Base-by-base conservation (phyloP, 2,113 vertebrate species). In the Centropristis striata region DNA sequence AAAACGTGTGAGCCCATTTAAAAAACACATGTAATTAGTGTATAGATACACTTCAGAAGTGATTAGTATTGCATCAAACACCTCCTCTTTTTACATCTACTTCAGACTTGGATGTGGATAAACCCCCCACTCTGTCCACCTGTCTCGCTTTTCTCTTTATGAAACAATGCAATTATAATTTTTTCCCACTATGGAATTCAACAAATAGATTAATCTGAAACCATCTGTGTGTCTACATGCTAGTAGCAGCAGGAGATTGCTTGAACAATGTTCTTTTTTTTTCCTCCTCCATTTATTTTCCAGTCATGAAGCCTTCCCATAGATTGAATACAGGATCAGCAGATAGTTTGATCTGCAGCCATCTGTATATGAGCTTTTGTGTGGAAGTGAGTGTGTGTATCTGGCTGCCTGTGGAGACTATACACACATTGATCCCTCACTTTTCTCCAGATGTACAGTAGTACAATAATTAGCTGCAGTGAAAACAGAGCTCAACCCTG, bases 171-270 rank as follows among this genome's bases (percentile, higher is more conserved):
- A 79, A 75, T 66, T 60, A 57, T 32, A 37, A 75, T 23, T 0
- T 75, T 78, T 55, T 47, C 18, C 70, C 55, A 67, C 53, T 61
- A 47, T 78, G 81, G 60, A 83, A 74, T 75, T 79, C 57, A 77
- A 53, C 59, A 83, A 71, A 81, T 42, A 66, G 67, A 81, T 84
- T 84, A 75, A 87, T 84, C 54, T 71, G 63, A 81, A 87, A 59
- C 80, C 86, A 87, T 85, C 79, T 87, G 64, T 78, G 50, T 49
- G 42, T 68, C 61, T 64, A 32, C 41, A 36, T 28, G 70, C 58
- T 42, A 25, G 41, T 5, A 36, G 69, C 50, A 70, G 71, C 65
- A 70, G 39, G 64, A 82, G 57, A 64, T 60, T 47, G 41, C 61
- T 53, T 3, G 2, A 78, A 44, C 15, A 42, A 37, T 36, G 25